Percentiles rank a stretch among this genome's conserved stretches.
Conservation (phyloP, 2,113 vertebrate species). For the Sardina pilchardus region DNA sequence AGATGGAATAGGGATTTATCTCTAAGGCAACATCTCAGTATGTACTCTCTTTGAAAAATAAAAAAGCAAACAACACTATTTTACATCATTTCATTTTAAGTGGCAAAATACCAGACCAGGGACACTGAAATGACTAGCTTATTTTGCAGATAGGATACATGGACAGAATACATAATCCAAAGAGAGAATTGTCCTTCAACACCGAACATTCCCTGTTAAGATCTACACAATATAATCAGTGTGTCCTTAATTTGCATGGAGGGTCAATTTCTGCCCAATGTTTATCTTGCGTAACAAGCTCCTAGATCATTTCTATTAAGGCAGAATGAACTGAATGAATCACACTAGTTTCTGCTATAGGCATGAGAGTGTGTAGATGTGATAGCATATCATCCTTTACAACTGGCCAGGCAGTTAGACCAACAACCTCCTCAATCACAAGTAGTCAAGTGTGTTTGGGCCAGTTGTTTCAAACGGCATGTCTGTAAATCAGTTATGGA, state of each 20-base stretch:
- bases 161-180: constrained; percentile 32
- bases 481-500: neutral
- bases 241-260: neutral
- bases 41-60: constrained; percentile 2
- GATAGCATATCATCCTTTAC: neutral
- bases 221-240: neutral
- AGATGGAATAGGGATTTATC: neutral
- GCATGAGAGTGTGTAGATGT: neutral
- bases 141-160: constrained; percentile 50
- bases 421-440: neutral
- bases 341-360: neutral
- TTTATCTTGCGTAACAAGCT: neutral
- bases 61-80: constrained; percentile 47
- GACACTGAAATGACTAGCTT: constrained; percentile 54
- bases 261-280: neutral
- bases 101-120: constrained; percentile 15
- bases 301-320: neutral
- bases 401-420: neutral
- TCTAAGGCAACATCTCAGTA: constrained; percentile 40
- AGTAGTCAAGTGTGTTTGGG: neutral
- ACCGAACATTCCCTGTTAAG: neutral
- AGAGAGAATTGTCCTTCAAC: neutral
- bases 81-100: constrained; percentile 18
- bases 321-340: neutral
- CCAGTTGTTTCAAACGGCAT: neutral